Conservation (phyloP, 2,888 invertebrate species). For the Acholoe squamosa region DNA sequence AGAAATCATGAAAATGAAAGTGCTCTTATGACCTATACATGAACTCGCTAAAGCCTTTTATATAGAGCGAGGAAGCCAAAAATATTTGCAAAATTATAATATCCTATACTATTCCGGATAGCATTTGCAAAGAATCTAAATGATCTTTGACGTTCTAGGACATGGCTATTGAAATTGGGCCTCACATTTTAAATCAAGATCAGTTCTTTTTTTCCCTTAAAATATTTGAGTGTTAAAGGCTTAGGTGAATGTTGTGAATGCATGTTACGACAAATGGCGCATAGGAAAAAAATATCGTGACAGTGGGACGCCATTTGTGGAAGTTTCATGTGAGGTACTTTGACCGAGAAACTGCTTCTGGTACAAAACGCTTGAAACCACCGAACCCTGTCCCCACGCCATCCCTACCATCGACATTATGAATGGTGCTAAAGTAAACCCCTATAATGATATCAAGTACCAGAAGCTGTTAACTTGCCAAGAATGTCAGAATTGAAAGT, state of each 20-base stretch:
- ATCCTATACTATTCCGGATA: too few species aligned
- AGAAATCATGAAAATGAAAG: neutral
- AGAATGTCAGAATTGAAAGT: neutral
- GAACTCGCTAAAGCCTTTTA: neutral
- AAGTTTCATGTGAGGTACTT: neutral
- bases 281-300: neutral
- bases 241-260: conserved; percentile 13
- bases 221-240: neutral
- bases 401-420: too few species aligned
- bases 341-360: neutral
- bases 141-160: too few species aligned
- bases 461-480: neutral
- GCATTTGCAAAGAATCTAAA: too few species aligned
- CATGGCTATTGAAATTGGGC: too few species aligned
- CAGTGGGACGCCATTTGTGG: conserved; percentile 4
- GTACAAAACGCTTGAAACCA: neutral
- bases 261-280: neutral
- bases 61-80: neutral
- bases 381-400: neutral
- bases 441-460: neutral
- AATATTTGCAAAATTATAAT: too few species aligned
- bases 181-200: too few species aligned
- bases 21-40: neutral
- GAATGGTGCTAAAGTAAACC: too few species aligned
- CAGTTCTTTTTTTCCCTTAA: neutral